Percentiles rank a stretch among this genome's conserved stretches.
phyloP scores from a whole-genome alignment of 2,113 vertebrate species.

The Cyprinodon tularosa region DNA sequence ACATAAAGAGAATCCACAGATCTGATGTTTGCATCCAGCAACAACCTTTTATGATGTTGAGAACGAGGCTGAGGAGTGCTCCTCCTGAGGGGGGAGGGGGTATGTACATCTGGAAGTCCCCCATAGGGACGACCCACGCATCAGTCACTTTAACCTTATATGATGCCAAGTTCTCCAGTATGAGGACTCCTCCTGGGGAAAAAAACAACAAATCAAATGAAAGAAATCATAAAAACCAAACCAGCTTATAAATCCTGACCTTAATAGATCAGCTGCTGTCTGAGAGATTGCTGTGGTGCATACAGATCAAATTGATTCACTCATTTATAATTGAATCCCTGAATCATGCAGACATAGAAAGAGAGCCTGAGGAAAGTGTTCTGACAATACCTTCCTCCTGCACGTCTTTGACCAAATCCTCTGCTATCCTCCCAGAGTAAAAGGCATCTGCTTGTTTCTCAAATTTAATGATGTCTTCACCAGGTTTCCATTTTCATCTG shows the following conservation, averaged over 20 bases:
- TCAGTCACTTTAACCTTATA: too few species aligned
- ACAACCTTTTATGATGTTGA: conserved; percentile 87
- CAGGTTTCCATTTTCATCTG: conserved; percentile 54
- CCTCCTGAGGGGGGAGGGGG: conserved; percentile 86
- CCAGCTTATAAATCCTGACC: conserved; percentile 23
- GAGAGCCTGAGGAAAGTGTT: conserved; percentile 17
- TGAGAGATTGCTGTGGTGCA: conserved; percentile 29
- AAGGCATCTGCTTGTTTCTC: conserved; percentile 79
- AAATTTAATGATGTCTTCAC: conserved; percentile 81
- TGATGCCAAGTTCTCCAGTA: too few species aligned
- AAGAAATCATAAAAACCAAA: neutral
- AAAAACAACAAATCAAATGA: too few species aligned
- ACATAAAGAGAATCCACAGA: too few species aligned
- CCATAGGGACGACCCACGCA: too few species aligned
- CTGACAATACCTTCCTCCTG: conserved; percentile 78
- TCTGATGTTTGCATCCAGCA: conserved; percentile 1
- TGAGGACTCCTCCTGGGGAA: too few species aligned
- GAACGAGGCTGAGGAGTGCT: conserved; percentile 82
- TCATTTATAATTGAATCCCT: conserved; percentile 47
- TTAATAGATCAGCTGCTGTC: conserved; percentile 19
- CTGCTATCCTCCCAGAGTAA: conserved; percentile 82
- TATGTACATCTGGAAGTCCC: too few species aligned
- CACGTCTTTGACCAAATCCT: conserved; percentile 82
- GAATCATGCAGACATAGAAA: conserved; percentile 2
- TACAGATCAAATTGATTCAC: conserved; percentile 31